phyloP scores from a whole-genome alignment of 2,797 vertebrate species.

The Centropyge bicolor region DNA sequence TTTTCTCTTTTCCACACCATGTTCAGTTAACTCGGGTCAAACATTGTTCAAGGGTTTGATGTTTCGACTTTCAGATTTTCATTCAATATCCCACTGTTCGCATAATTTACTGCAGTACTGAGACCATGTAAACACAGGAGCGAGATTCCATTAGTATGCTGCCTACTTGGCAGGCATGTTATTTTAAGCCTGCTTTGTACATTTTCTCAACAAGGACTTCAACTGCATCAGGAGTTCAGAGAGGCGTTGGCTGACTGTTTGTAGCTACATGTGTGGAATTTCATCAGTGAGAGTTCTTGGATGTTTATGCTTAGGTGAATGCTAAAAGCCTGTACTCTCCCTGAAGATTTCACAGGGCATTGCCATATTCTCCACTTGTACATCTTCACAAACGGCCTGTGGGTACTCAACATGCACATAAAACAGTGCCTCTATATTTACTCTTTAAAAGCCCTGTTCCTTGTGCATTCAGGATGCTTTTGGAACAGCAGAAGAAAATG shows the following conservation, averaged over 20 bases:
- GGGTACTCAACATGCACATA: conserved; percentile 63
- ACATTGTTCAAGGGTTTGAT: conserved; percentile 26
- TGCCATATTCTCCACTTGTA: conserved; percentile 57
- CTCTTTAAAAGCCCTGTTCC: conserved; percentile 75
- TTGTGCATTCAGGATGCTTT: conserved; percentile 57
- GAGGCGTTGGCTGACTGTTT: conserved; percentile 27
- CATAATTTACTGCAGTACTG: conserved; percentile 25
- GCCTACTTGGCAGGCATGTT: conserved; percentile 30
- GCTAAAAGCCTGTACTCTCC: conserved; percentile 71
- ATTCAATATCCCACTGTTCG: conserved; percentile 33
- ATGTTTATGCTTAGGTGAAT: conserved; percentile 60
- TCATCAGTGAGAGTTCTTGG: conserved; percentile 53
- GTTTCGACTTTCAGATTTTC: conserved; percentile 7
- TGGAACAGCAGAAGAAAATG: conserved; percentile 20
- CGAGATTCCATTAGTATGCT: conserved; percentile 42
- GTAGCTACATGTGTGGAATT: conserved; percentile 46
- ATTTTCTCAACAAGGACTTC: conserved; percentile 54
- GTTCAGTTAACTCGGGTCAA: conserved; percentile 15
- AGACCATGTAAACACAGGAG: conserved; percentile 42
- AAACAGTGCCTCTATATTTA: conserved; percentile 78
- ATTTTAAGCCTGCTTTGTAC: conserved; percentile 48
- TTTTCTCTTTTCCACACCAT: neutral
- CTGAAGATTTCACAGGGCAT: conserved; percentile 53
- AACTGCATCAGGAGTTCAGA: conserved; percentile 59
- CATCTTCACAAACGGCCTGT: conserved; percentile 55